Base-by-base conservation (phyloP, 2,888 invertebrate species). In the Pandemis heparana region DNA sequence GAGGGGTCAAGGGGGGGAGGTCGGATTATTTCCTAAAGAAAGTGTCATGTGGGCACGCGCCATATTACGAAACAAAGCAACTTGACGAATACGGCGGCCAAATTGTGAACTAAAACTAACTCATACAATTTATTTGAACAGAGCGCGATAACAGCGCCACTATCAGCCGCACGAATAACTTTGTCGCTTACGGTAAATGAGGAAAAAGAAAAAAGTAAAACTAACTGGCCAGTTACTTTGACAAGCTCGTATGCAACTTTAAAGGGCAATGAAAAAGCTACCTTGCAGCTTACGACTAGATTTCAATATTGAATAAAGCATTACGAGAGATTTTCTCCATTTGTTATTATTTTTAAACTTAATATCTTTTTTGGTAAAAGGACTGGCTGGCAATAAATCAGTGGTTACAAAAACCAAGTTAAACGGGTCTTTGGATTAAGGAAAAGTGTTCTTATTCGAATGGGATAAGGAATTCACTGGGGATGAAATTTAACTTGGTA, bases 21-120 rank as follows among this genome's bases (percentile, higher is more conserved):
- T 79, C 81, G 82, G 80, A 82, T 86, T 87, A 87, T 87, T 88
- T 88, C 85, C 82, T 84, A 86, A 88, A 91, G 91, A 90, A 91
- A 91, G 89, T 86, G 80, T 80, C 83, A 87, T 83, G 92, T 91
- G 90, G 92, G 90, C 92, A 85, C 91, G 91, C 89, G 92, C 89
- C 87, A 76, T 71, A 74, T 85, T 84, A 83, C 84, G 83, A 85
- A 84, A 75, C 61, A 56, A 12, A 75, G 65, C 43, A 66, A 68
- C 38, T n/a, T 68, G 53, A 23, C 59, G 41, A 18, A 43, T 12
- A 46, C 18, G 14, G 5, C 63, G 39, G 48, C 23, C 12, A 56
- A 59, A 73, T 32, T n/a, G 39, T 59, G 63, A 69, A 69, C 68
- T 64, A 69, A 69, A 23, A 16, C 39, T 48, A 5, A n/a, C 3